Base-by-base conservation (phyloP, 1,140 invertebrate genomes). In the Lutraria rhynchaena region DNA sequence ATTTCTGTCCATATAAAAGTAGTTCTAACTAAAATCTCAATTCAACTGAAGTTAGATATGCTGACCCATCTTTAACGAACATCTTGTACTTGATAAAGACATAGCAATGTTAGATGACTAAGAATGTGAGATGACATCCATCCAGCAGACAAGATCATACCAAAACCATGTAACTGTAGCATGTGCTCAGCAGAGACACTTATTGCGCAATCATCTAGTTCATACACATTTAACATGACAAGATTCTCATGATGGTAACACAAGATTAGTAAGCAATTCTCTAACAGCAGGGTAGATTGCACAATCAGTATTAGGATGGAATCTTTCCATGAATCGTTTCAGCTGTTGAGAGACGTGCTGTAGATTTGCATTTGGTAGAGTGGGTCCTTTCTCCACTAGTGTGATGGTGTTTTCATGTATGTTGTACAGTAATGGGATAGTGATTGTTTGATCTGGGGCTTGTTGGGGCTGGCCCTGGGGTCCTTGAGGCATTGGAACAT, bases 341-440 rank as follows among this genome's bases (percentile, higher is more conserved):
- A 97, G 92, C 74, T 95, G 95, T 1, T 94, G 94, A 7, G 94
- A 93, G 65, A 95, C 94, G 2, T 94, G 93, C 49, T 82, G 85
- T 71, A 81, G 86, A 37, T 88, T 84, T 76, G 88, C 76, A 75
- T 84, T 82, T 75, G 73, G 73, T 57, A 83, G 19, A 94, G 94
- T 24, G 94, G 93, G 63, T 82, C 89, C 95, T 96, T 94, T 87
- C 86, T 98, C 96, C 0, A 97, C 96, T 63, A 98, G 93, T 86
- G 96, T 96, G 15, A 97, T 97, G 13, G 96, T 93, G 92, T 98
- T 98, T 22, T 95, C 95, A 82, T 94, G 94, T 49, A 96, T 94
- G 90, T 98, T 97, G 90, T 98, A 97, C 13, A 99, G 95, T 44
- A 98, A 93, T 1, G 98, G 97, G 80, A 98, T 92, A 9, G 98